Evolutionary conservation across 1,140 invertebrate genomes (phyloP), one percentile per base, ranked within the genome.

Genomic region (Aleiodes sp.): DNA sequence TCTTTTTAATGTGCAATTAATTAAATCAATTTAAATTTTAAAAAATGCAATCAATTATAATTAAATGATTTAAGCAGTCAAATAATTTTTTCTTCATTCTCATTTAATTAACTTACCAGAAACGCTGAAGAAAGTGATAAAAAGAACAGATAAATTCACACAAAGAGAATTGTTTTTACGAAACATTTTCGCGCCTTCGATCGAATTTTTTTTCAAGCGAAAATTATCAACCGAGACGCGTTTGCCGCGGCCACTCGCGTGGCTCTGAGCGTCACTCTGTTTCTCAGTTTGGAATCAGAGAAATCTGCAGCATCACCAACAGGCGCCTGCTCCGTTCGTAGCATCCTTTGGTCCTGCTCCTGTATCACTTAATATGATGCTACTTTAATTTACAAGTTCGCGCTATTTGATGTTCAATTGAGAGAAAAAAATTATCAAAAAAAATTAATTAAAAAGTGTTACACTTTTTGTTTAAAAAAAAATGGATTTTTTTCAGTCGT

Each of bases 231-330:
- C n/a, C 8, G 71, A 70, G 77, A 74, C 67, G 66, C 75, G 78
- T 72, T 70, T 74, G 75, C 76, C 76, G 74, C 78, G 76, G 73
- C 76, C 75, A 79, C 80, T 81, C 76, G 78, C 76, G 80, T 76
- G 78, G 74, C 71, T 82, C 78, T 80, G 80, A 80, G 71, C 65
- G 69, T 68, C 60, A 8, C 29, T 60, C 21, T 37, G 4, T 77
- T 75, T 77, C 70, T 75, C 43, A 73, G 78, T 77, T 78, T 80
- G n/a, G n/a, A n/a, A n/a, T 37, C 56, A 28, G 46, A 56, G 73
- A 80, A 79, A 79, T 74, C 66, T 67, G 35, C 65, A 68, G 65
- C 68, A 70, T 74, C 73, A 65, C 69, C 73, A 65, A 70, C 68
- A 65, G 65, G 65, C 43, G 62, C 63, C 61, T 60, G 31, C 46